Base-by-base conservation (phyloP, 1,140 invertebrate species). In the Samia ricini region DNA sequence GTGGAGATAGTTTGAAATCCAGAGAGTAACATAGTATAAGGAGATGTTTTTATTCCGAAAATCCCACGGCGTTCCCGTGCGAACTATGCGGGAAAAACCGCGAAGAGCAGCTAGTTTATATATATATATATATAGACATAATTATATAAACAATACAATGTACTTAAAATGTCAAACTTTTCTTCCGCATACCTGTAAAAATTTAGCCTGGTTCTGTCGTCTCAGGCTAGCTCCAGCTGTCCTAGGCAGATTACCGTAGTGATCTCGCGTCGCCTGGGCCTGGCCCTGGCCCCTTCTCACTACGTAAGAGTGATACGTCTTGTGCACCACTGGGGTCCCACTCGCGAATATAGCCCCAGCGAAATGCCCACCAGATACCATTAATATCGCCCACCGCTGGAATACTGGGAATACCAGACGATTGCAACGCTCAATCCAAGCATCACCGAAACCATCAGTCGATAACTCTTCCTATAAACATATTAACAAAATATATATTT, bases 301-400 rank as follows among this genome's bases (percentile, higher is more conserved):
- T 4, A 96, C 96, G 79, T 98, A 98, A 51, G 94, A 94, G 85
- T 98, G 97, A 75, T 96, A 95, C 1, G 97, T 97, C 88, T 98
- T 98, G 79, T 98, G 97, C 2, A 88, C 60, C 0, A 88, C 81
- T 1, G 74, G 66, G 0, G 72, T 76, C 0, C 77, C 92, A 91
- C 94, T 93, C 76, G 95, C 91, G 90, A 97, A 97, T 33, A 98
- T 91, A 29, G 94, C 95, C 8, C 94, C 96, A 56, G 96, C 96
- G 92, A 97, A 97, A 84, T 97, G 96, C 2, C 97, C 96, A 29
- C 96, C 96, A 4, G 95, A 95, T 12, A 96, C 85, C 95, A 97
- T 96, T 55, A 97, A 88, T 0, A 97, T 88, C 1, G 94, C 93
- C 95, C 95, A 97, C 4, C 89, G 72, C 92, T 94, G 96, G 49